phyloP scores from a whole-genome alignment of 2,888 invertebrate species.

The Cepaea hortensis region DNA sequence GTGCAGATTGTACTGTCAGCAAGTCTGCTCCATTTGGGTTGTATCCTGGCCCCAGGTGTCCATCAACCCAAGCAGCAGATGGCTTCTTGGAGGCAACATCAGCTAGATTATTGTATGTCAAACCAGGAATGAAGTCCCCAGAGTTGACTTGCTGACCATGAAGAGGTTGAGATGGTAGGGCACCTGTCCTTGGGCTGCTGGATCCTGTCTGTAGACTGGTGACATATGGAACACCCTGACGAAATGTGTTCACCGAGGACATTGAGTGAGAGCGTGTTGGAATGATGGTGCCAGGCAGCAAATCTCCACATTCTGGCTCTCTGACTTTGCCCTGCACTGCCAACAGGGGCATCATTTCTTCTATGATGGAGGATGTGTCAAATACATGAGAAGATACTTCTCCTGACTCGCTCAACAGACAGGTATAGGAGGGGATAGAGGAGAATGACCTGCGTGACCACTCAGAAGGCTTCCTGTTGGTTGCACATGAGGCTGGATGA shows the following conservation, averaged over 20 bases:
- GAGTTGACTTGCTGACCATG: not conserved
- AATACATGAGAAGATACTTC: constrained; percentile 46
- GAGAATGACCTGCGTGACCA: constrained; percentile 48
- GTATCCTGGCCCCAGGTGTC: not conserved
- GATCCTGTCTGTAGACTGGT: not conserved
- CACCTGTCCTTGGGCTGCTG: not conserved
- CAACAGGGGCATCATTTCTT: constrained; percentile 32
- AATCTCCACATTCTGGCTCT: not conserved
- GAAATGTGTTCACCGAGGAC: constrained; percentile 27
- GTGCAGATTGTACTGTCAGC: not conserved
- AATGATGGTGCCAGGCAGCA: constrained; percentile 13
- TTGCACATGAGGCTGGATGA: not conserved
- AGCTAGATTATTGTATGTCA: not conserved
- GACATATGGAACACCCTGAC: constrained; percentile 43
- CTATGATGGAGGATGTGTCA: constrained; percentile 42
- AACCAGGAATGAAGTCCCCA: not conserved
- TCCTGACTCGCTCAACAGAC: constrained; percentile 47
- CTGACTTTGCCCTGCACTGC: not conserved
- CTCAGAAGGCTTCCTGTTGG: not conserved
- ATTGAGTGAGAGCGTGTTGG: constrained; percentile 45
- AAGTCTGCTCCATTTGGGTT: not conserved
- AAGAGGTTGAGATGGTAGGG: not conserved
- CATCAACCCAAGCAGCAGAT: not conserved
- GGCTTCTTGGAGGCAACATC: not conserved
- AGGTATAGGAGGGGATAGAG: constrained; percentile 48